Percentiles rank a stretch among this genome's conserved stretches.
These are phyloP conservation scores for Lymantria dispar DNA, from an alignment of 2,888 invertebrate species.

Conservation along the genomic window DNA sequence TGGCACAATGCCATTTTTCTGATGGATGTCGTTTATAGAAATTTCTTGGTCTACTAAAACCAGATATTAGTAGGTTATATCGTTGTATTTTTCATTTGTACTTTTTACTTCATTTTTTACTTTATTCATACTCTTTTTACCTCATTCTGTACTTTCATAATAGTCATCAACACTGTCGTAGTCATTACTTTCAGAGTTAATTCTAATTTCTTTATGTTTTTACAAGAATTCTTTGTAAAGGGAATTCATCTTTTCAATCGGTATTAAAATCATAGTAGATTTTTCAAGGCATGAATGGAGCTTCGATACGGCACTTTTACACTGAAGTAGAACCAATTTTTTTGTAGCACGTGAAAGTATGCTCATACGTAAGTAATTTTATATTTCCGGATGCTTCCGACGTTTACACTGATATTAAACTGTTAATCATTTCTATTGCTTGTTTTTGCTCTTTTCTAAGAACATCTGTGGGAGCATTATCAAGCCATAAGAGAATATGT, in stretches of 20 bases:
- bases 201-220: background rate
- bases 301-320: constrained; percentile 37
- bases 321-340: background rate
- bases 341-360: constrained; percentile 41
- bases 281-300: no score
- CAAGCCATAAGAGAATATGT: no score
- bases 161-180: background rate
- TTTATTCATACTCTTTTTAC: no score
- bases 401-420: background rate
- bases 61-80: constrained; percentile 39
- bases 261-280: constrained; percentile 29
- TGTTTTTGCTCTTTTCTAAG: background rate
- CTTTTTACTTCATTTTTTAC: no score
- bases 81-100: constrained; percentile 27
- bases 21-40: constrained; percentile 41
- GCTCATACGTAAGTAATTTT: constrained; percentile 35
- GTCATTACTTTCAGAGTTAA: background rate
- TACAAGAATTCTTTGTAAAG: background rate
- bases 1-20: constrained; percentile 56
- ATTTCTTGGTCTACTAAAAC: constrained; percentile 44
- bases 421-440: background rate
- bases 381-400: constrained; percentile 41
- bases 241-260: background rate
- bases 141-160: constrained; percentile 29
- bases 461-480: constrained; percentile 6